phyloP scores from a whole-genome alignment of 2,797 vertebrate genomes.

The Potorous gilbertii region DNA sequence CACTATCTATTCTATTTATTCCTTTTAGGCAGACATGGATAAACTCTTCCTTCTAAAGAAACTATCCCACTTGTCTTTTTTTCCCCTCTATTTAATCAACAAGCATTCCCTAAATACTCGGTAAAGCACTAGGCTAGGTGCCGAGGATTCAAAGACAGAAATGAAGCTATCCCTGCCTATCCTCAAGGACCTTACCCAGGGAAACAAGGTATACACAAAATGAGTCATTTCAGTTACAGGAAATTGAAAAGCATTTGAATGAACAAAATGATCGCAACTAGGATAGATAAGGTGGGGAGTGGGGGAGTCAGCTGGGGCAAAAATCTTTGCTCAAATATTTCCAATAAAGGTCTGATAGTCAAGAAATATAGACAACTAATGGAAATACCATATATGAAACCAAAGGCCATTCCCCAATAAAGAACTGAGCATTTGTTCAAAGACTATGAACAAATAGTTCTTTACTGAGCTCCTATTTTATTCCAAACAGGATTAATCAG shows the following conservation, averaged over 20 bases:
- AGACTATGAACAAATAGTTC: neutral
- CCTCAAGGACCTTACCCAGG: neutral
- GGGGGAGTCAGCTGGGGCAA: neutral
- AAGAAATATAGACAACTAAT: neutral
- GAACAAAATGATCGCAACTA: neutral
- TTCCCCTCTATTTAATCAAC: neutral
- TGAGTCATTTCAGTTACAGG: neutral
- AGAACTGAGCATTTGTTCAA: neutral
- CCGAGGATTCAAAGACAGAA: neutral
- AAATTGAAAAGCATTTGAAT: neutral
- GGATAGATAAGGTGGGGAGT: neutral
- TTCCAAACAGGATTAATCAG: neutral
- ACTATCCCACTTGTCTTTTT: neutral
- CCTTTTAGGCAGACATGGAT: neutral
- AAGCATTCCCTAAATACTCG: neutral
- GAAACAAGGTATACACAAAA: neutral
- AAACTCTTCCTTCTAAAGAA: neutral
- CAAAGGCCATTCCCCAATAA: neutral
- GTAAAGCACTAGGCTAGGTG: neutral
- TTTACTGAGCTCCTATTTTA: neutral
- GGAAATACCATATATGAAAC: neutral
- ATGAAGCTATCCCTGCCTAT: neutral
- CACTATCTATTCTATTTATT: neutral
- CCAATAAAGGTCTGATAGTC: neutral
- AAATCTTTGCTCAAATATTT: neutral